phyloP scores from a whole-genome alignment of 2,797 vertebrate species.

The Bryconaethiops microstoma region DNA sequence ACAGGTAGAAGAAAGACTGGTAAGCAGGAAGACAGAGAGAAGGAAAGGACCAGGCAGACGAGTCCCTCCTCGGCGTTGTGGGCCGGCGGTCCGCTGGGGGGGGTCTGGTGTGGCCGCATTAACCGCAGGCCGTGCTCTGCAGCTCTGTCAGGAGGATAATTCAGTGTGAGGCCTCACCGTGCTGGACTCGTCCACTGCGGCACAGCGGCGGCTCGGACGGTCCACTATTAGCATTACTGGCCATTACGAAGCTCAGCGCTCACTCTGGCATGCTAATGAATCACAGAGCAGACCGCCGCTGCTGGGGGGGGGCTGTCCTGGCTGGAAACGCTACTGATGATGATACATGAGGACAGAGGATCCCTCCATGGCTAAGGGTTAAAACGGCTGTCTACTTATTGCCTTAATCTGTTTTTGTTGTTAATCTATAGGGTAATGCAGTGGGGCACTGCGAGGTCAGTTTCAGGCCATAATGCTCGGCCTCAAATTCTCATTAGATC shows the following conservation, averaged over 20 bases:
- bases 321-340: neutral
- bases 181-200: conserved; percentile 54
- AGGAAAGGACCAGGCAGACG: neutral
- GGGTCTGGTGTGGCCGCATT: neutral
- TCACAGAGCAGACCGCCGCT: conserved; percentile 18
- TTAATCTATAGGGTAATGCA: neutral
- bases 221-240: conserved; percentile 39
- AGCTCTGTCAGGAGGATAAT: conserved; percentile 21
- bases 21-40: neutral
- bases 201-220: conserved; percentile 42
- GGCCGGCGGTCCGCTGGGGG: neutral
- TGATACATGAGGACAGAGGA: neutral
- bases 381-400: neutral
- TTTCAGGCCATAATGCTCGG: no score
- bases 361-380: no score
- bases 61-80: neutral
- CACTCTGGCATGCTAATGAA: conserved; percentile 43
- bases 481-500: no score
- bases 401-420: neutral
- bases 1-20: neutral
- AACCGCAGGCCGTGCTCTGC: conserved; percentile 5
- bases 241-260: conserved; percentile 36
- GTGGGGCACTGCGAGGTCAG: no score
- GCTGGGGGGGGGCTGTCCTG: conserved; percentile 13
- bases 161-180: neutral